Conservation (phyloP, 2,113 vertebrate genomes). For the Oncorhynchus tshawytscha region DNA sequence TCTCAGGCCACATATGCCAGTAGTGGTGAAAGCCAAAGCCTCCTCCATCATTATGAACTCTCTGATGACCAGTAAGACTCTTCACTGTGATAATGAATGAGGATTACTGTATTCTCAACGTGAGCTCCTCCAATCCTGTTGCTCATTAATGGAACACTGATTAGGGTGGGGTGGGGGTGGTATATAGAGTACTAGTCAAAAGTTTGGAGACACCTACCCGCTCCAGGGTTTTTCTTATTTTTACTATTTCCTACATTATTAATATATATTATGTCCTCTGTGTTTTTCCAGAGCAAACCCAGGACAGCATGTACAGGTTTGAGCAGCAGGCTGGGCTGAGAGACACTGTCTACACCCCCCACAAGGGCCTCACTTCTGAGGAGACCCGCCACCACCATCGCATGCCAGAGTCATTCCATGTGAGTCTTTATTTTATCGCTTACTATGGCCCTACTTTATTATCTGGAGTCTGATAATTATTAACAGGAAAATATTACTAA, state of each 20-base stretch:
- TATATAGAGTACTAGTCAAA: no score
- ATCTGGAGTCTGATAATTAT: no score
- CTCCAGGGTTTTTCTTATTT: no score
- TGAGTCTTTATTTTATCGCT: slow-evolving; percentile 58
- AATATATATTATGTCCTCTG: not conserved
- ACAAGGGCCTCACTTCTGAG: slow-evolving; percentile 93
- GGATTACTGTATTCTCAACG: not conserved
- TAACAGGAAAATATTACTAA: no score
- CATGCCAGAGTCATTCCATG: slow-evolving; percentile 88
- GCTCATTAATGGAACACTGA: no score
- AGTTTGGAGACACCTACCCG: no score
- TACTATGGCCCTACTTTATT: not conserved
- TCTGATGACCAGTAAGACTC: slow-evolving; percentile 89
- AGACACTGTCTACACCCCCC: slow-evolving; percentile 90
- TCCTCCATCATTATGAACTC: slow-evolving; percentile 90
- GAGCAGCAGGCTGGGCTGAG: slow-evolving; percentile 90
- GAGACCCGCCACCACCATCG: slow-evolving; percentile 87
- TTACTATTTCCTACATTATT: not conserved
- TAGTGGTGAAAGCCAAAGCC: slow-evolving; percentile 92
- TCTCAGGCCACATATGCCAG: slow-evolving; percentile 63
- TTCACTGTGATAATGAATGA: not conserved
- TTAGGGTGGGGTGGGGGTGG: no score
- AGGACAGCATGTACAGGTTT: slow-evolving; percentile 91
- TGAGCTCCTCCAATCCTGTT: not conserved
- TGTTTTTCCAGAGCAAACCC: slow-evolving; percentile 82